Evolutionary conservation across 2,113 vertebrate genomes (phyloP).

Genomic region (Muntiacus reevesi): DNA sequence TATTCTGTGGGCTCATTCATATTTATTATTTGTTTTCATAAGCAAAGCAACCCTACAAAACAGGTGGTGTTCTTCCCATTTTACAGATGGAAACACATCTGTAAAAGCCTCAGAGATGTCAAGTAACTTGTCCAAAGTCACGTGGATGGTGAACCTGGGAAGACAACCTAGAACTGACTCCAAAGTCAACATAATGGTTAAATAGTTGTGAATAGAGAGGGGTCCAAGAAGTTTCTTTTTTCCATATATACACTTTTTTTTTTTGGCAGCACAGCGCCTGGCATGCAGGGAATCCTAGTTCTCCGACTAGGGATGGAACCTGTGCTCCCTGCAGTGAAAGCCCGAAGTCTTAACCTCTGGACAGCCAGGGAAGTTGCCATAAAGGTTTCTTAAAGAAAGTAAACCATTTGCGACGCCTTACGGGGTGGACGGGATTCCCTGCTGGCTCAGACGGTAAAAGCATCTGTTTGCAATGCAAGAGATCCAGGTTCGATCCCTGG

Average conservation of each 20-base stretch:
- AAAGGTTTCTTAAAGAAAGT: neutral
- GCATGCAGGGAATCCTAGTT: neutral
- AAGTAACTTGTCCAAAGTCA: neutral
- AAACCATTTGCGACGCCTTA: neutral
- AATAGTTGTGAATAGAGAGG: neutral
- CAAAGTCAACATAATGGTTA: neutral
- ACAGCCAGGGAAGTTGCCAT: neutral
- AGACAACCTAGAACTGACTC: neutral
- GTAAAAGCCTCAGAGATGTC: neutral
- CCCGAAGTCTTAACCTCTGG: neutral
- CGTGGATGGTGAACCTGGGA: too few species aligned
- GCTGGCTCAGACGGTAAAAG: neutral
- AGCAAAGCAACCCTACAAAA: neutral
- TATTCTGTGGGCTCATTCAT: neutral
- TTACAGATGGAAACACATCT: neutral
- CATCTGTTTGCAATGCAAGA: neutral
- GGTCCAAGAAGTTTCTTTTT: neutral
- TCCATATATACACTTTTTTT: neutral
- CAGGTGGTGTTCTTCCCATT: neutral
- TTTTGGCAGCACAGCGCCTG: neutral
- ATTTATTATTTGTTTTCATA: neutral
- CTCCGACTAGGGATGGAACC: neutral
- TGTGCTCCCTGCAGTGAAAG: neutral
- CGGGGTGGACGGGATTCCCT: neutral
- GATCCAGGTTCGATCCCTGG: neutral